Conservation (phyloP, 2,888 invertebrate species). For the Leptothorax acervorum region DNA sequence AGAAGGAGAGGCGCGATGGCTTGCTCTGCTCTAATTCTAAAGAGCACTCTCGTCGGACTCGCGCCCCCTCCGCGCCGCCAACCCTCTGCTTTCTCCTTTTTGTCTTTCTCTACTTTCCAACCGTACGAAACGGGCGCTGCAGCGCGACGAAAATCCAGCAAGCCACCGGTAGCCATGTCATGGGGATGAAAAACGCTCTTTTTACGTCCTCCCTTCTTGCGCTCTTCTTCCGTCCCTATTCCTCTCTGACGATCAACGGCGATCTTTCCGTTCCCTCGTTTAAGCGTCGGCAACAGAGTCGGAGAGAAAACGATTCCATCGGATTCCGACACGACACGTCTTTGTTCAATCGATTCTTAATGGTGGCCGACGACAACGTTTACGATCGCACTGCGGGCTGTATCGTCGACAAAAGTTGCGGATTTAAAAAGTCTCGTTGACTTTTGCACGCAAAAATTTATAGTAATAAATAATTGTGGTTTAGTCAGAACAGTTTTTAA, state of each 20-base stretch:
- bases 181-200: constrained; percentile 73
- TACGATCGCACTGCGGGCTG: neutral
- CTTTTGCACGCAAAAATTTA: neutral
- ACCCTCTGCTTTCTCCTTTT: constrained; percentile 65
- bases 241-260: constrained; percentile 26
- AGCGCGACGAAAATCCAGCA: constrained; percentile 72
- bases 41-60: constrained; percentile 80
- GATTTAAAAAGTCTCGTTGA: neutral
- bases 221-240: constrained; percentile 19
- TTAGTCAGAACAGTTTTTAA: neutral
- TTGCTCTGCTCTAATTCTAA: constrained; percentile 81
- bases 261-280: constrained; percentile 35
- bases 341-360: constrained; percentile 56
- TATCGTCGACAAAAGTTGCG: neutral
- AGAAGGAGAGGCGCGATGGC: constrained; percentile 62
- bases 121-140: constrained; percentile 67
- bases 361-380: constrained; percentile 2
- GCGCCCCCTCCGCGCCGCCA: constrained; percentile 55
- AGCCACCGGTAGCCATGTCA: constrained; percentile 70
- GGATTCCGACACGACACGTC: constrained; percentile 42
- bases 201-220: constrained; percentile 55
- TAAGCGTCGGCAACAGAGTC: constrained; percentile 31
- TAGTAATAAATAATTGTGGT: neutral
- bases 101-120: constrained; percentile 67
- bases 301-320: constrained; percentile 57